Evolutionary conservation across 2,797 vertebrate species (phyloP).

Genomic region (Enteromius unitaeniatus): DNA sequence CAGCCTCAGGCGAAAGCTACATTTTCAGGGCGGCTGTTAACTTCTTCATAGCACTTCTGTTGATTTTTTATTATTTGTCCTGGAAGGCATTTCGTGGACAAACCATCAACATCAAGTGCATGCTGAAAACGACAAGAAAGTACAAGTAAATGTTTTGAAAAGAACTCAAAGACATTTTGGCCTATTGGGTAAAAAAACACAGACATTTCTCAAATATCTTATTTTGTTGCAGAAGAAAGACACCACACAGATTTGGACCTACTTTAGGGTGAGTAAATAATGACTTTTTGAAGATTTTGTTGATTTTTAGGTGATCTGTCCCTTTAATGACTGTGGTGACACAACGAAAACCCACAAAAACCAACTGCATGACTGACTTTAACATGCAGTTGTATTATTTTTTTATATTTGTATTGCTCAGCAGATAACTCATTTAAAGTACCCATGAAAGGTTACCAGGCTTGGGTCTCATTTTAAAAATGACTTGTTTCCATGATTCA

Average conservation of each 20-base stretch:
- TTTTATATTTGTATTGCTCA: no score
- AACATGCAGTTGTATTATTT: no score
- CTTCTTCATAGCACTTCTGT: neutral
- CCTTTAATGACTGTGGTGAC: neutral
- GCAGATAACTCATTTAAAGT: no score
- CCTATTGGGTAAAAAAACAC: neutral
- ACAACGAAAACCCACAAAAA: no score
- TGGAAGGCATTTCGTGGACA: neutral
- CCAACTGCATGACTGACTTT: no score
- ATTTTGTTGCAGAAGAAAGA: neutral
- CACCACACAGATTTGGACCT: no score
- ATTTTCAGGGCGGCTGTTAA: neutral
- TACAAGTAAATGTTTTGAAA: conserved; percentile 5
- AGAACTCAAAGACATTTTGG: neutral
- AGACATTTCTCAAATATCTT: neutral
- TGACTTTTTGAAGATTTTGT: neutral
- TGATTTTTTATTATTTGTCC: neutral
- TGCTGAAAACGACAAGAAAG: neutral
- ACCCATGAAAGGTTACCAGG: no score
- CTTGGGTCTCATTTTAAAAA: no score
- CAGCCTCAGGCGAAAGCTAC: neutral
- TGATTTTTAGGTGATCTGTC: neutral
- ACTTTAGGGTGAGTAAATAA: neutral
- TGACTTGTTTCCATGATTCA: no score
- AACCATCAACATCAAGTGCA: neutral